phyloP scores from a whole-genome alignment of 1,140 invertebrate species.

The Drosophila mojavensis region DNA sequence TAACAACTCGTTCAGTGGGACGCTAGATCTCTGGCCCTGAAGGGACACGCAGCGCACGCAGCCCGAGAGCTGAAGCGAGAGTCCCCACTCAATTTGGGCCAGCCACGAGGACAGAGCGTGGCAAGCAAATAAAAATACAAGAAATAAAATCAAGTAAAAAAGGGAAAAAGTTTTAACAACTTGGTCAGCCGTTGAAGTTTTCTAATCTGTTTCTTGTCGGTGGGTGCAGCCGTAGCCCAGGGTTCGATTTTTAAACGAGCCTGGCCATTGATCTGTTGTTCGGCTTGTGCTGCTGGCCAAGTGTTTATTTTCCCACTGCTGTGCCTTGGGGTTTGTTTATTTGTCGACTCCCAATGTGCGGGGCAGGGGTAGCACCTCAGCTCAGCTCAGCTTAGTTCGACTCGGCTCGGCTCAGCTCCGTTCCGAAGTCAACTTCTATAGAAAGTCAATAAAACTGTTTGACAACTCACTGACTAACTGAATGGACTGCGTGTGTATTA shows the following conservation, averaged over 20 bases:
- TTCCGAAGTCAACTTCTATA: slow-evolving; percentile 52
- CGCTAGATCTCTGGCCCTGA: slow-evolving; percentile 27
- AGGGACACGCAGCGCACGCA: slow-evolving; percentile 6
- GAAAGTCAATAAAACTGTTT: slow-evolving; percentile 75
- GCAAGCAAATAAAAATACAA: not conserved
- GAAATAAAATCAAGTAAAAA: not conserved
- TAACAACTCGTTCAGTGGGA: slow-evolving; percentile 58
- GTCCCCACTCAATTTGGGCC: slow-evolving; percentile 54
- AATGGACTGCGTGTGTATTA: slow-evolving; percentile 15
- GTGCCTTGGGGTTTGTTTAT: slow-evolving; percentile 43
- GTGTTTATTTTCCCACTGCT: slow-evolving; percentile 65
- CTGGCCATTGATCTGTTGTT: slow-evolving; percentile 46
- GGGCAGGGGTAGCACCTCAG: not conserved
- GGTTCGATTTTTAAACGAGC: slow-evolving; percentile 38
- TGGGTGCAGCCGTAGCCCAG: not conserved
- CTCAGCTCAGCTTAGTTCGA: too few species aligned
- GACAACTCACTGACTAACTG: slow-evolving; percentile 58
- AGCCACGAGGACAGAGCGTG: not conserved
- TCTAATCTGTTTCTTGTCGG: slow-evolving; percentile 58
- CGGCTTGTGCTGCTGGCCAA: slow-evolving; percentile 26
- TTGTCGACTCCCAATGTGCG: slow-evolving; percentile 19
- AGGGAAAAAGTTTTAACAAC: slow-evolving; percentile 51
- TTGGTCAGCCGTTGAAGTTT: slow-evolving; percentile 61
- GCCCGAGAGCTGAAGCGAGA: not conserved
- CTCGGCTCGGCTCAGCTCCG: too few species aligned